Percentiles rank a stretch among this genome's conserved stretches.
Conservation (phyloP, 2,797 vertebrate species). For the Scolopax rusticola region DNA sequence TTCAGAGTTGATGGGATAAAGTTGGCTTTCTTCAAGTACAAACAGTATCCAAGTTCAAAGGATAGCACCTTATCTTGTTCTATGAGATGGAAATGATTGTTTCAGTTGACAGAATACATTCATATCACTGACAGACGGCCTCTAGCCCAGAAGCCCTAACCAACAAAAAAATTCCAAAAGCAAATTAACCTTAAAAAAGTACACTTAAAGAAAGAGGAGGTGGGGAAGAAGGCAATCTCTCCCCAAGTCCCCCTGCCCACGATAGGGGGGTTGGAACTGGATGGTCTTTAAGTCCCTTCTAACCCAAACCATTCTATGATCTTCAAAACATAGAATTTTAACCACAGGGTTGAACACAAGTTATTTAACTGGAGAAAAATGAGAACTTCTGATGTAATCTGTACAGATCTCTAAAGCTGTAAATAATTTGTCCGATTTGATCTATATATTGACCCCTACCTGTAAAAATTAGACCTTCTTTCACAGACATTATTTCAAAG, state of each 20-base stretch:
- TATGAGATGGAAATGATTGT: neutral
- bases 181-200: neutral
- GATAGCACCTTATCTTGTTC: neutral
- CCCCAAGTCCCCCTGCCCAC: neutral
- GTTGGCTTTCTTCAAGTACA: constrained; percentile 26
- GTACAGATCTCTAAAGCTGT: neutral
- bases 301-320: neutral
- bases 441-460: neutral
- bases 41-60: constrained; percentile 34
- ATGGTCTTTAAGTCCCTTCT: too few species aligned
- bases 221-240: neutral
- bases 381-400: neutral
- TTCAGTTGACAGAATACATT: constrained; percentile 13
- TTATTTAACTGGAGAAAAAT: neutral
- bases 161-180: neutral
- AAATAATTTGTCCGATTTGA: neutral
- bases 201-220: neutral
- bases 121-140: neutral
- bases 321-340: neutral
- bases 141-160: neutral
- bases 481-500: neutral
- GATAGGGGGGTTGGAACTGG: too few species aligned
- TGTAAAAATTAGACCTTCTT: neutral
- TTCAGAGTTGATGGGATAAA: constrained; percentile 29
- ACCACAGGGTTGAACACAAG: neutral